Base-by-base conservation (phyloP, 1,140 invertebrate genomes). In the Drosophila rhopaloa region DNA sequence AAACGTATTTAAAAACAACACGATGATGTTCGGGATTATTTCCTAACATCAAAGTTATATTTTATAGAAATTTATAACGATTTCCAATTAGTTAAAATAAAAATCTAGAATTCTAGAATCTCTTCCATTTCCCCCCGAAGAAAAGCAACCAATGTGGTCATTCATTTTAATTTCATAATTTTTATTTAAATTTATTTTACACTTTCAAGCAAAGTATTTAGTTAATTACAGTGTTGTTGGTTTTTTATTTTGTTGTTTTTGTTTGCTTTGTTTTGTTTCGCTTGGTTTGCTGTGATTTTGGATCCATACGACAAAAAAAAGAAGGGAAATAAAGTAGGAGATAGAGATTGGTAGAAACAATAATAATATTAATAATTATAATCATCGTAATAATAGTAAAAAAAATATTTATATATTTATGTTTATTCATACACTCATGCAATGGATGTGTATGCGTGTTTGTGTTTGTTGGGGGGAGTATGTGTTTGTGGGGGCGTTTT, bases 161-260 rank as follows among this genome's bases (percentile, higher is more conserved):
- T 19, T 65, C 71, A 11, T 55, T 76, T 78, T 66, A 81, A 78
- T 84, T 84, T 85, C 59, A 85, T 85, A 75, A 78, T 86, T 86
- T 85, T 86, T 85, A 88, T 86, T 86, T 86, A 82, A 86, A 86
- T 82, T 84, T 86, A 86, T 86, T 86, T 86, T 88, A 86, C 82
- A 86, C 78, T 86, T 82, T 72, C 66, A 86, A 86, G 78, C 82
- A 81, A 86, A 72, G 80, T 81, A 81, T 78, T 85, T 76, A 77
- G 75, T 85, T 85, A 85, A 86, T 85, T 85, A 85, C 82, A 85
- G 70, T 86, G 81, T 84, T 75, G 83, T 70, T 85, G 74, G 61
- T 63, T 61, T 63, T 65, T 66, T 68, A 67, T 50, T 76, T 47
- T 62, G 55, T 68, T 48, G 44, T 37, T 60, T 75, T 82, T 70